A percentile compares a stretch with the other conserved stretches of the same genome.
Conservation (phyloP, 2,888 invertebrate species). For the Cerastis rubricosa region DNA sequence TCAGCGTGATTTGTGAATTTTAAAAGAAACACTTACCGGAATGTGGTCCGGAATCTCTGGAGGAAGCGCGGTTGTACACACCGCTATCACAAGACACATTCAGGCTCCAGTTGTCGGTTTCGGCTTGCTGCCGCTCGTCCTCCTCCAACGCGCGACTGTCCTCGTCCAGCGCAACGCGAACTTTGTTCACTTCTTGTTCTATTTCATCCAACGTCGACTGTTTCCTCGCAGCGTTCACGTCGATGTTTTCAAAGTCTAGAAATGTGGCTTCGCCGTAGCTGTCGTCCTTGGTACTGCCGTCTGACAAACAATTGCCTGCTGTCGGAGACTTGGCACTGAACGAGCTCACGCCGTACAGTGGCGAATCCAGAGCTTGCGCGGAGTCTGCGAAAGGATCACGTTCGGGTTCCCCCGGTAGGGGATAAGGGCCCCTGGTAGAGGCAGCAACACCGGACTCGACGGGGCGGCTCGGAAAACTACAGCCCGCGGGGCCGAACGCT, state of each 20-base stretch:
- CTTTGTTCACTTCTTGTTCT: constrained; percentile 89
- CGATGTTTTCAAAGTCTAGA: constrained; percentile 86
- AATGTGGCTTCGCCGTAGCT: constrained; percentile 88
- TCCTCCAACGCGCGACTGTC: constrained; percentile 88
- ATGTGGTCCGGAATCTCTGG: constrained; percentile 89
- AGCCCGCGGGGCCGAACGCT: constrained; percentile 88
- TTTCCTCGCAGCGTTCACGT: constrained; percentile 77
- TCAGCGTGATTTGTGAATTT: constrained; percentile 59
- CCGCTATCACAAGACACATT: constrained; percentile 91
- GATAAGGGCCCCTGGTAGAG: constrained; percentile 75
- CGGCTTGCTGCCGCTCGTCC: constrained; percentile 86
- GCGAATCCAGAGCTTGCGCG: constrained; percentile 78
- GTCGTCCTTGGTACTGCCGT: constrained; percentile 82
- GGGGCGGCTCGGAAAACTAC: constrained; percentile 89
- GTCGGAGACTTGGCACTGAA: constrained; percentile 77
- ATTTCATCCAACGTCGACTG: constrained; percentile 88
- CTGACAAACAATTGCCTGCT: constrained; percentile 75
- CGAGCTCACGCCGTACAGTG: constrained; percentile 77
- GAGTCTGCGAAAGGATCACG: constrained; percentile 82
- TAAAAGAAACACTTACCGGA: constrained; percentile 81
- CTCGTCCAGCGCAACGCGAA: constrained; percentile 87
- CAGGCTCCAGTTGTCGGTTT: constrained; percentile 88
- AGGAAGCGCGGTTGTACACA: constrained; percentile 91
- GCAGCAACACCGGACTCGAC: constrained; percentile 88
- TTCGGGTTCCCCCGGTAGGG: constrained; percentile 80